Conservation (phyloP, 1,140 invertebrate genomes). For the Zaprionus ghesquierei region DNA sequence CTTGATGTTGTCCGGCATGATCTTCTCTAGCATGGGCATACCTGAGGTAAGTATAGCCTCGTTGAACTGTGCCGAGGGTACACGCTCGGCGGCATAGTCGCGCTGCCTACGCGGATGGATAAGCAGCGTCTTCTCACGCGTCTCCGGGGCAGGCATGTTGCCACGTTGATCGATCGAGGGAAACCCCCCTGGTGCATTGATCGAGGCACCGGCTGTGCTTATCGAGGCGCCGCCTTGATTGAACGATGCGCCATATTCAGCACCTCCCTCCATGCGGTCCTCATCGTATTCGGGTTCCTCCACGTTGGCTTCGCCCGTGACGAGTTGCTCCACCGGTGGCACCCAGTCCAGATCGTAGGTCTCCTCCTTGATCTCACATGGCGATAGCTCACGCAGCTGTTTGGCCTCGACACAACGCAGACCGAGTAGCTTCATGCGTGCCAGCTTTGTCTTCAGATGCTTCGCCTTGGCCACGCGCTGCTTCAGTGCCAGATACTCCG, state of each 20-base stretch:
- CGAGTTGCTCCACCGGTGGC: conserved; percentile 41
- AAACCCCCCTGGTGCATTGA: not conserved
- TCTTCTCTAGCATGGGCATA: conserved; percentile 59
- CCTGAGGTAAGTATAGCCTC: conserved; percentile 40
- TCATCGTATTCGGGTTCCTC: not conserved
- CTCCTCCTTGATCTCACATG: conserved; percentile 54
- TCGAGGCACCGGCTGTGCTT: not conserved
- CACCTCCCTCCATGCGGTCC: conserved; percentile 30
- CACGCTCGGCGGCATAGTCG: conserved; percentile 54
- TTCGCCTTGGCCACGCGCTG: conserved; percentile 46
- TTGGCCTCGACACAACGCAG: conserved; percentile 55
- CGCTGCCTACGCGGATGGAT: conserved; percentile 58
- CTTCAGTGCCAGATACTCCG: conserved; percentile 58
- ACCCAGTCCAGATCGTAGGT: conserved; percentile 66
- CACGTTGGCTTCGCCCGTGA: not conserved
- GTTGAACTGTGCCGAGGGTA: conserved; percentile 62
- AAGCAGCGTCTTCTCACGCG: conserved; percentile 63
- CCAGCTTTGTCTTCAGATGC: conserved; percentile 51
- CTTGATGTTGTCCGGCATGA: conserved; percentile 46
- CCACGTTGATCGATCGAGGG: conserved; percentile 32
- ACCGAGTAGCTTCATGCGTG: conserved; percentile 64
- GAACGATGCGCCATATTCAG: not conserved
- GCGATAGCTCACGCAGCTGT: conserved; percentile 34
- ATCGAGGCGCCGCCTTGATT: too few relatives aligned
- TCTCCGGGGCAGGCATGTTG: conserved; percentile 73